Evolutionary conservation across 1,140 invertebrate genomes (phyloP).

Genomic region (Ephestia elutella): DNA sequence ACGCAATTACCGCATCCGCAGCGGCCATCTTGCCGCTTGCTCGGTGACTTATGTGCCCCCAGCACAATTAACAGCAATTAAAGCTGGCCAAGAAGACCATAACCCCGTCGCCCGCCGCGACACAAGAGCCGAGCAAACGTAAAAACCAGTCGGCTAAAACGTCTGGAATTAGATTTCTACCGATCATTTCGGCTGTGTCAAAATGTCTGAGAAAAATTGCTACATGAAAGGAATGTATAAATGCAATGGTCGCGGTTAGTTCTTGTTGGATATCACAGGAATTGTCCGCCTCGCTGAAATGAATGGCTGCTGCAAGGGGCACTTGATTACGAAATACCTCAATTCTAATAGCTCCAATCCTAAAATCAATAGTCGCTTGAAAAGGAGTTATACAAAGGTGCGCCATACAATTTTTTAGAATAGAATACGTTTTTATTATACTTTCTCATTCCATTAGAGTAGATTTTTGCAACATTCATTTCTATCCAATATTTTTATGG

Average conservation of each 20-base stretch:
- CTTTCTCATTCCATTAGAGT: too few relatives aligned
- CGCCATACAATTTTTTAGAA: too few relatives aligned
- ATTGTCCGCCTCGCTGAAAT: background rate
- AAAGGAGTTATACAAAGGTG: too few relatives aligned
- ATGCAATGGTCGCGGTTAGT: background rate
- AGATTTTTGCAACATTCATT: too few relatives aligned
- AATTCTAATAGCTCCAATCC: too few relatives aligned
- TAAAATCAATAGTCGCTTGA: too few relatives aligned
- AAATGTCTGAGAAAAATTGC: background rate
- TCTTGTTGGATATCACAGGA: background rate
- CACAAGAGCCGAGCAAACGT: background rate
- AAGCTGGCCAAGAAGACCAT: constrained; percentile 7
- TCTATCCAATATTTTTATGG: too few relatives aligned
- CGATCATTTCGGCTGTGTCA: background rate
- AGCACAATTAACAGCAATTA: constrained; percentile 46
- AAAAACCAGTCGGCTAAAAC: background rate
- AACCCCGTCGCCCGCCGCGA: background rate
- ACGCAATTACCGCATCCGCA: constrained; percentile 62
- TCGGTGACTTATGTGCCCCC: constrained; percentile 33
- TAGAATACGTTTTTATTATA: too few relatives aligned
- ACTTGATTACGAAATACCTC: too few relatives aligned
- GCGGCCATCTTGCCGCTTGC: constrained; percentile 50
- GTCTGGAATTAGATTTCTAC: background rate
- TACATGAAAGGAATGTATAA: background rate
- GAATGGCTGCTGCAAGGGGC: background rate